Percentiles rank a stretch among this genome's conserved stretches.
These are phyloP conservation scores for Clarias gariepinus DNA, from an alignment of 2,113 vertebrate genomes.

Conservation along the genomic window DNA sequence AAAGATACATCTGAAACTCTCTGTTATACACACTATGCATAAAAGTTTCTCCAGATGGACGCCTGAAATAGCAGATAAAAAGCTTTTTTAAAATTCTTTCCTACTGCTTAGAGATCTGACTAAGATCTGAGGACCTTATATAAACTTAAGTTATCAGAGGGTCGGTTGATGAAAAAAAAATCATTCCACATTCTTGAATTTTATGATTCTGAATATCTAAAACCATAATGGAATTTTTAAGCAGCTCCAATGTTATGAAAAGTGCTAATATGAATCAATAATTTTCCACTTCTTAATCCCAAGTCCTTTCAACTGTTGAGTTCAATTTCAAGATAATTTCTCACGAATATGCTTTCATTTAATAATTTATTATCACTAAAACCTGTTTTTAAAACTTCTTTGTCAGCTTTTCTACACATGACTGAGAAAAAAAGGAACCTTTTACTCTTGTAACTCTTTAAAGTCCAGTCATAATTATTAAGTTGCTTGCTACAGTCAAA, in stretches of 20 bases:
- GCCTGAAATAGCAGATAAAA: background rate
- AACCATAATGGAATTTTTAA: background rate
- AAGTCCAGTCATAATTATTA: background rate
- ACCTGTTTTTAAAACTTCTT: slow-evolving; percentile 2
- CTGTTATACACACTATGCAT: background rate
- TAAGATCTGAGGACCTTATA: background rate
- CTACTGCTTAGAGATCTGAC: background rate
- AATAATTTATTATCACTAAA: background rate
- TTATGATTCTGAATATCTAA: background rate
- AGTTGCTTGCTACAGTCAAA: background rate
- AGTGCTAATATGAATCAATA: background rate
- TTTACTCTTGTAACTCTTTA: background rate
- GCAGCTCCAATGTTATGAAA: background rate
- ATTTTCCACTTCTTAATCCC: background rate
- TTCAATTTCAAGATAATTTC: background rate
- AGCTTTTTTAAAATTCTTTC: background rate
- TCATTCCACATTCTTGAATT: background rate
- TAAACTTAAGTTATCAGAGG: background rate
- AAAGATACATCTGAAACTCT: background rate
- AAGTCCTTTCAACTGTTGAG: background rate
- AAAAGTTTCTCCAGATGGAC: background rate
- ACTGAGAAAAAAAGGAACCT: background rate
- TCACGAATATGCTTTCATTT: background rate
- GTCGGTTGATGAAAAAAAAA: background rate
- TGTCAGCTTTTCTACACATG: background rate